These are phyloP conservation scores for Oreocharis arfaki DNA, from an alignment of 2,113 vertebrate species.

Conservation along the genomic window DNA sequence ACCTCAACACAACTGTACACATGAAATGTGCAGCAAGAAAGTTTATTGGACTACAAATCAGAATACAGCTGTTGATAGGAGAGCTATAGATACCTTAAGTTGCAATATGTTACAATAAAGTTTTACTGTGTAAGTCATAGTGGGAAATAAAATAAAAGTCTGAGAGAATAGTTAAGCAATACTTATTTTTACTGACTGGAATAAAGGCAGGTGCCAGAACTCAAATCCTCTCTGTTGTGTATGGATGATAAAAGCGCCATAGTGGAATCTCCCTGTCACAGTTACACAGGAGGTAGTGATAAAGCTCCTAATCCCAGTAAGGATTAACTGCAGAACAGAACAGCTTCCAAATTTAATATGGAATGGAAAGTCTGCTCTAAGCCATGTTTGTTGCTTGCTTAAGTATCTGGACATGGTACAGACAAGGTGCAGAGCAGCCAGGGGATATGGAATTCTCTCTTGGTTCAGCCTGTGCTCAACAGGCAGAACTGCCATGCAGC, in stretches of 20 bases:
- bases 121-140: constrained; percentile 53
- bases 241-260: background rate
- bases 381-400: background rate
- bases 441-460: background rate
- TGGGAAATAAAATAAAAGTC: constrained; percentile 37
- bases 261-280: background rate
- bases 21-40: constrained; percentile 54
- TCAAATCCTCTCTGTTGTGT: background rate
- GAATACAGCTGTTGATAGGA: constrained; percentile 66
- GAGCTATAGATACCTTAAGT: constrained; percentile 47
- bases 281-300: background rate
- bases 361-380: background rate
- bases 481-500: background rate
- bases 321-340: background rate
- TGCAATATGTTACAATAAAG: constrained; percentile 44
- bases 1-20: constrained; percentile 60
- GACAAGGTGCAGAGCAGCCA: background rate
- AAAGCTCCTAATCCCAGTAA: background rate
- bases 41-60: constrained; percentile 73
- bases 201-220: constrained; percentile 6
- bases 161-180: constrained; percentile 34
- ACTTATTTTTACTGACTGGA: constrained; percentile 35
- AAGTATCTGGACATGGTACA: background rate
- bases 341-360: background rate
- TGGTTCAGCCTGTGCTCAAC: background rate